A percentile compares a stretch with the other conserved stretches of the same genome.
These are phyloP conservation scores for Barbus barbus DNA, from an alignment of 2,113 vertebrate species.

Conservation along the genomic window DNA sequence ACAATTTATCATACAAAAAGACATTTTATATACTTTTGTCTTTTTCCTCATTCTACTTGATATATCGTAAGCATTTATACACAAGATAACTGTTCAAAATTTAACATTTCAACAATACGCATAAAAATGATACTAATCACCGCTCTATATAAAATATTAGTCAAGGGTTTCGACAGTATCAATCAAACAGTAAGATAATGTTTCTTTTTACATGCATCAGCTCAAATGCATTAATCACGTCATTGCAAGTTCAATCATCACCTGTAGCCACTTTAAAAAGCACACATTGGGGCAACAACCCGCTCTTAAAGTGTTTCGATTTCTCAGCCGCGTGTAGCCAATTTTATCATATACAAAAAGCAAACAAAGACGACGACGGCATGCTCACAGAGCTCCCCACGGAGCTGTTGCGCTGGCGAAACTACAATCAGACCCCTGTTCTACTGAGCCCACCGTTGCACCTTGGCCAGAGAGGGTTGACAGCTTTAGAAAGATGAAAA, in stretches of 20 bases:
- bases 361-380: conserved; percentile 7
- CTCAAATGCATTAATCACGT: conserved; percentile 53
- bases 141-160: conserved; percentile 56
- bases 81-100: conserved; percentile 65
- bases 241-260: conserved; percentile 57
- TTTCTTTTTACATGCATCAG: conserved; percentile 59
- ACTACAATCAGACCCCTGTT: conserved; percentile 39
- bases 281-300: conserved; percentile 6
- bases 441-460: conserved; percentile 11
- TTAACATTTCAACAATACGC: conserved; percentile 59
- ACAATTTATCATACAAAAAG: conserved; percentile 54
- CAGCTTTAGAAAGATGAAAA: conserved; percentile 50
- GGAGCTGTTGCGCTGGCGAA: conserved; percentile 46
- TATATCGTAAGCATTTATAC: conserved; percentile 63
- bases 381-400: conserved; percentile 48
- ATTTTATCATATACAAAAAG: conserved; percentile 21
- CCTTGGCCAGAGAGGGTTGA: conserved; percentile 43
- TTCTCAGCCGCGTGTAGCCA: conserved; percentile 27
- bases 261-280: conserved; percentile 51
- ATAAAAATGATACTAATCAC: conserved; percentile 54
- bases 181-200: conserved; percentile 47
- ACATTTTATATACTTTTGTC: conserved; percentile 59
- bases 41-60: conserved; percentile 54
- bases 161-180: conserved; percentile 54
- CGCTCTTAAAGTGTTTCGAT: conserved; percentile 17